Base-by-base conservation (phyloP, 2,888 invertebrate genomes). In the Diplolepis rosae region DNA sequence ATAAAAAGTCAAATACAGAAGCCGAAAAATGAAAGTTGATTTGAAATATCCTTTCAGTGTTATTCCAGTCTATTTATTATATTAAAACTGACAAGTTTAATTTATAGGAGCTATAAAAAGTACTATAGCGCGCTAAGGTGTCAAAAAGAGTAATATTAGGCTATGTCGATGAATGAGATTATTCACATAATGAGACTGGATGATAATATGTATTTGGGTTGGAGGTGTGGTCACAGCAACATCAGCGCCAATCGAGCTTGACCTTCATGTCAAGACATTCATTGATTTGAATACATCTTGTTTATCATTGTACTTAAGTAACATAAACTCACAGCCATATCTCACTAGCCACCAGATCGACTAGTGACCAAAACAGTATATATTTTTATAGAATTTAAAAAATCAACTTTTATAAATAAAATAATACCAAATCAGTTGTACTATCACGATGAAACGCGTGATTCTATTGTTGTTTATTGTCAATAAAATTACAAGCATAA, bases 281-380 rank as follows among this genome's bases (percentile, higher is more conserved):
- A 61, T 35, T 61, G 35, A 61, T 61, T 61, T 61, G 35, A 35
- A 61, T 61, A 61, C 56, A 61, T 39, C 56, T 61, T 61, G 56
- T 61, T 61, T 61, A 61, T 61, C 56, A 61, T 22, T 61, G 56
- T 61, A 39, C 35, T 61, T 39, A 61, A 61, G 32, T 39, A 35
- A 39, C 56, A 24, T 9, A 22, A 35, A 11, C 24, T n/a, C 35
- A 2, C 35, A 39, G 24, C 6, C 24, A 35, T n/a, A n/a, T 61
- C 35, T 61, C 32, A 30, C 18, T 9, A 22, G 39, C 11, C 56
- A 35, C 11, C 15, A 18, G 45, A 18, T 1, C 6, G 45, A n/a
- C n/a, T n/a, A n/a, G n/a, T n/a, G n/a, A n/a, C n/a, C n/a, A n/a
- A n/a, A n/a, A n/a, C n/a, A n/a, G n/a, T n/a, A n/a, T n/a, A n/a